phyloP scores from a whole-genome alignment of 2,888 invertebrate genomes.

The Iphiclides podalirius region DNA sequence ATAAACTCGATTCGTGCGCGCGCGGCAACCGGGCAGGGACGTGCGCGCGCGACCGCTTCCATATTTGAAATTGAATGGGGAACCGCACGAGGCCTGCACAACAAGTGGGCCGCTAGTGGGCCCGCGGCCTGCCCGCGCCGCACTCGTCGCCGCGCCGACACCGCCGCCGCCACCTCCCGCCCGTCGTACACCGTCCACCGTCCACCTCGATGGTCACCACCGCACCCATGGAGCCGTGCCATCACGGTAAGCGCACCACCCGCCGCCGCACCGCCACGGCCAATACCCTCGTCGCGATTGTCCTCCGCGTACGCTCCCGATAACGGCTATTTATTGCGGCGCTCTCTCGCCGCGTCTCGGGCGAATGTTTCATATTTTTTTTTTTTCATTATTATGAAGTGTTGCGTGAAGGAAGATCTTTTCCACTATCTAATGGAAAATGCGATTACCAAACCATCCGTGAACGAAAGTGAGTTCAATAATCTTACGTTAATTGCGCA shows the following conservation, averaged over 20 bases:
- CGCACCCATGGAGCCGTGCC: conserved; percentile 37
- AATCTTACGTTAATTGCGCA: too few relatives aligned
- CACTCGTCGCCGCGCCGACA: conserved; percentile 36
- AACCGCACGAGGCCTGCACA: conserved; percentile 69
- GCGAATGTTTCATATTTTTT: conserved; percentile 23
- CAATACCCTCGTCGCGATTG: conserved; percentile 9
- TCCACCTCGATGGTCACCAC: conserved; percentile 33
- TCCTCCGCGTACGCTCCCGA: conserved; percentile 3
- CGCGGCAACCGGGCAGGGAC: conserved; percentile 55
- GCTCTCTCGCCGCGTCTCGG: conserved; percentile 8
- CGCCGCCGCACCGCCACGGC: conserved; percentile 1
- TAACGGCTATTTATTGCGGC: conserved; percentile 18
- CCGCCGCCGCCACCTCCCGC: conserved; percentile 25
- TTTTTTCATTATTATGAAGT: conserved; percentile 25
- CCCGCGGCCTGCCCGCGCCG: conserved; percentile 35
- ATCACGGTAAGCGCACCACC: conserved; percentile 31
- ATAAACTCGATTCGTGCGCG: conserved; percentile 48
- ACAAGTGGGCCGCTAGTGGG: conserved; percentile 60
- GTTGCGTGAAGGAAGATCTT: too few relatives aligned
- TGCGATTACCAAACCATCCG: too few relatives aligned
- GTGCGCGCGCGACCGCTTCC: conserved; percentile 63
- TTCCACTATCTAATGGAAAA: too few relatives aligned
- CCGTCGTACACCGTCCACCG: too few relatives aligned
- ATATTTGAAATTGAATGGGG: conserved; percentile 77
- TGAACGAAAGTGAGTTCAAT: too few relatives aligned